Evolutionary conservation across 2,113 vertebrate genomes (phyloP), one percentile per base, ranked within the genome.

Genomic region (Hemichromis elongatus): DNA sequence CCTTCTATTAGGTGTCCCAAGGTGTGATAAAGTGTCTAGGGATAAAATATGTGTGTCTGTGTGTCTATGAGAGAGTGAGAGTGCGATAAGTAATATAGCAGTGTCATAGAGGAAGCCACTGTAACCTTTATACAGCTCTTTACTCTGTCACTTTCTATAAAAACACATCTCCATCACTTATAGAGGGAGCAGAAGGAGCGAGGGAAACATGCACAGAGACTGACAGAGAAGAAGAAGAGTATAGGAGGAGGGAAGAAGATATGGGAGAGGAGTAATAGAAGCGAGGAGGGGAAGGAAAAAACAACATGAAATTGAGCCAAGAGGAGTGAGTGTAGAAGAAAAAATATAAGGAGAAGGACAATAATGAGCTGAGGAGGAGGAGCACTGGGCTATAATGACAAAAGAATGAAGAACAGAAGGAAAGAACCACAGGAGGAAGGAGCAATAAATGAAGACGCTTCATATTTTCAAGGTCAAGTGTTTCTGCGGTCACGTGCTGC

Each of bases 41-140:
- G 84, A 92, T 79, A 88, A 80, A 88, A 33, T 80, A 66, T 82
- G 59, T 52, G 63, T 68, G 50, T 50, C 66, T 47, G 45, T 82
- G 47, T 16, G 53, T 33, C 80, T 26, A 6, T 12, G 40, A 45
- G 63, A 61, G 73, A 73, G 68, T 14, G n/a, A 12, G 77, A 78
- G 40, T 77, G 85, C 59, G 84, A 92, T 88, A 92, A 92, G 88
- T 94, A 90, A 95, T 93, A 92, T 89, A 84, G 80, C 35, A 81
- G 86, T 94, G 92, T 94, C 94, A 92, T 85, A 84, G 90, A 94
- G 84, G 88, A 94, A 93, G 92, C 92, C 88, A 83, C 77, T 91
- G 90, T 94, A 95, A 95, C 94, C 94, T 95, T 95, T 95, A 88
- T 91, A 88, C 91, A 91, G 89, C 90, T 94, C 92, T 94, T 94